Conservation (phyloP, 2,888 invertebrate species). For the Beris chalybata region DNA sequence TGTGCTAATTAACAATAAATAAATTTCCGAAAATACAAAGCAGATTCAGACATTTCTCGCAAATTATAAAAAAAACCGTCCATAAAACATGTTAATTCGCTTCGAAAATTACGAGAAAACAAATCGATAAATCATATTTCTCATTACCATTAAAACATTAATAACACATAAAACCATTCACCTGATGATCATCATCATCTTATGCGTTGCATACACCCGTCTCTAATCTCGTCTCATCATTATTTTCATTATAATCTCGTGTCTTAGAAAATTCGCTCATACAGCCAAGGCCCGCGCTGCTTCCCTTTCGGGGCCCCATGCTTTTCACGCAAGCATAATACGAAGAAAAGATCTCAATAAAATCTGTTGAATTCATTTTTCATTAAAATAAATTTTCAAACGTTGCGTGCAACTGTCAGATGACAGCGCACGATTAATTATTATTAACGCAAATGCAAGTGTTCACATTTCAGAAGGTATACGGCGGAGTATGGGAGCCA, state of each 20-base stretch:
- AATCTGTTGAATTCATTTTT: constrained; percentile 34
- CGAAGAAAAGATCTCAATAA: constrained; percentile 27
- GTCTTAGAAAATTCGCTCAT: background rate
- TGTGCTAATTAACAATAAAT: no score
- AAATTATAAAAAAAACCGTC: no score
- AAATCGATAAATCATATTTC: constrained; percentile 25
- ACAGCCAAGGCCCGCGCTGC: no score
- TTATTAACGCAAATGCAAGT: constrained; percentile 31
- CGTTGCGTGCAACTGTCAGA: constrained; percentile 34
- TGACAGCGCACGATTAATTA: constrained; percentile 34
- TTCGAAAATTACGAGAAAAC: no score
- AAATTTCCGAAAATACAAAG: no score
- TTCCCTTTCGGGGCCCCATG: background rate
- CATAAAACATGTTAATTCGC: no score
- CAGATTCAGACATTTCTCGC: no score
- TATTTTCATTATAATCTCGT: background rate
- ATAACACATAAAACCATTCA: constrained; percentile 16
- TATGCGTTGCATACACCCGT: background rate
- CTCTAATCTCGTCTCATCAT: background rate
- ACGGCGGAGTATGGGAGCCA: no score
- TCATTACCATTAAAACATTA: constrained; percentile 32
- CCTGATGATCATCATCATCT: constrained; percentile 16
- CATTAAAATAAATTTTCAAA: constrained; percentile 34
- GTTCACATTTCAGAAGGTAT: background rate
- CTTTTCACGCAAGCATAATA: background rate